Conservation (phyloP, 2,888 invertebrate species). For the Anagyrus pseudococci region DNA sequence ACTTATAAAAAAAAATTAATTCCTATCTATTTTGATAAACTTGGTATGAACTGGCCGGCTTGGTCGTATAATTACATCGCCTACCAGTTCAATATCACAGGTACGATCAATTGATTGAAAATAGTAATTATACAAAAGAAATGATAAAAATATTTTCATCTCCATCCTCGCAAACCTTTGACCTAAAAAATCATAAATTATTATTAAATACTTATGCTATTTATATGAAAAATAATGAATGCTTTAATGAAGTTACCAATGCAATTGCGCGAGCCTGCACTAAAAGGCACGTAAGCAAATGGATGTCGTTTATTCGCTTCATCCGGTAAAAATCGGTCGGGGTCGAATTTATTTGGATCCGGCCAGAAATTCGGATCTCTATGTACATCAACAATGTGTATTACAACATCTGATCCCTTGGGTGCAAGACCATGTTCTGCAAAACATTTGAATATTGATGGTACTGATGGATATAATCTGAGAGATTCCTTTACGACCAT, state of each 20-base stretch:
- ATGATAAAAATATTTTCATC: constrained; percentile 31
- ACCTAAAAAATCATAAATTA: constrained; percentile 2
- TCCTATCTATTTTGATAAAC: constrained; percentile 3
- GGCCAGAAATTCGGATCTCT: constrained; percentile 21
- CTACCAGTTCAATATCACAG: not conserved
- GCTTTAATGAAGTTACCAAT: constrained; percentile 9
- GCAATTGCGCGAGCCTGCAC: constrained; percentile 24
- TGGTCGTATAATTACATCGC: constrained; percentile 1
- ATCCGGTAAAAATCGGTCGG: constrained; percentile 19
- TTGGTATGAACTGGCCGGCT: not conserved
- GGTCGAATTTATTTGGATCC: constrained; percentile 19
- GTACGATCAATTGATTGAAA: constrained; percentile 37
- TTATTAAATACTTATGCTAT: not conserved
- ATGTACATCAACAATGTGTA: constrained; percentile 11
- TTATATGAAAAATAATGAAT: not conserved
- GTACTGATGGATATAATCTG: constrained; percentile 73
- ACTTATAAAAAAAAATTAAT: no score
- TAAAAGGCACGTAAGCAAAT: constrained; percentile 15
- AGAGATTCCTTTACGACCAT: constrained; percentile 74
- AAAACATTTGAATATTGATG: constrained; percentile 64
- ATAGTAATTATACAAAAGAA: constrained; percentile 37
- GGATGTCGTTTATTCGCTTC: constrained; percentile 1
- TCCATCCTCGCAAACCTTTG: constrained; percentile 19
- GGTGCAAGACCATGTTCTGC: constrained; percentile 11
- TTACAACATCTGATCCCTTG: not conserved